Evolutionary conservation across 2,797 vertebrate genomes (phyloP), one percentile per base, ranked within the genome.

Genomic region (Oceanodroma leucorhoa): DNA sequence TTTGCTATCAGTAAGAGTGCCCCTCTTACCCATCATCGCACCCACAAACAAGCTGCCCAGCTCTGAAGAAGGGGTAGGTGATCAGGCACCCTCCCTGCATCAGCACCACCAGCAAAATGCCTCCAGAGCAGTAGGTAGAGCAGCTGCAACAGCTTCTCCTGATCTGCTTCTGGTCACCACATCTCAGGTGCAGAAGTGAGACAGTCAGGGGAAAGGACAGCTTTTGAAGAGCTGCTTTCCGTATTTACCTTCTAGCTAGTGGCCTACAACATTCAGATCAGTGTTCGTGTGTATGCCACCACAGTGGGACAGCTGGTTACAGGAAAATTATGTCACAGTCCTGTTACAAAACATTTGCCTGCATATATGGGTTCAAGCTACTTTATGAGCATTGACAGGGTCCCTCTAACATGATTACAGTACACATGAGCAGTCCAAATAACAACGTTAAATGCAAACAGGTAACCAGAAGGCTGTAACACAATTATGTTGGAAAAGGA

Each of bases 1-100:
- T 55, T 53, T 3, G 0, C 29, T 17, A 2, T 7, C 36, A 58
- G 16, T 8, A 58, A 19, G 32, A 65, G 29, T 11, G 23, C 2
- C 43, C 7, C 18, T 45, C 32, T 66, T 22, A n/a, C 12, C n/a
- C 2, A 1, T 13, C 36, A 57, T 6, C 3, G 0, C 73, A 32
- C 9, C 12, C 57, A 40, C 45, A 27, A 53, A 53, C 26, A 29
- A 62, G 46, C 48, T 46, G 43, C 20, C 66, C 43, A 14, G 70
- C 38, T n/a, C 46, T 24, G 11, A 77, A 75, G 34, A 45, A 45
- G 15, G 10, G 10, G 7, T 0, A 40, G 60, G n/a, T n/a, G 40
- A 62, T 16, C n/a, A 34, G 40, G 43, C 10, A 62, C 16, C 24
- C 15, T 36, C 38, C 38, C 50, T 36, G 40, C 19, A 22, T 43